Evolutionary conservation across 2,888 invertebrate species (phyloP).

Genomic region (Nomada goodeniana): DNA sequence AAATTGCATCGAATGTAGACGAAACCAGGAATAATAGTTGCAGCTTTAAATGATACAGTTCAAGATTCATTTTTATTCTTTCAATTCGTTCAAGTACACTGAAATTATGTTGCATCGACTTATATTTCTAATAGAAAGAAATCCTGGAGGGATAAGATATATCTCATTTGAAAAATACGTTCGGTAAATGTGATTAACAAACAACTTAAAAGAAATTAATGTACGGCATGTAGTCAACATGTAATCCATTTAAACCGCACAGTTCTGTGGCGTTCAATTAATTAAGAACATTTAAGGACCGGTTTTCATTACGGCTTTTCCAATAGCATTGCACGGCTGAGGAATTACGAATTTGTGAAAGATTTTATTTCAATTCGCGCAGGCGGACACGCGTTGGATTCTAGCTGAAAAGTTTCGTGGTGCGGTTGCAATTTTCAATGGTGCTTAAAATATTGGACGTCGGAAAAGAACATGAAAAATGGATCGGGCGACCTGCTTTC

Average conservation of each 20-base stretch:
- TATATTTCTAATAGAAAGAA: background rate
- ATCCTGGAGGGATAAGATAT: background rate
- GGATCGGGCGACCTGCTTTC: background rate
- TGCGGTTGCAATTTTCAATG: slow-evolving; percentile 6
- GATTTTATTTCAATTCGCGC: slow-evolving; percentile 11
- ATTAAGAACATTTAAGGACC: slow-evolving; percentile 26
- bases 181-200: no score
- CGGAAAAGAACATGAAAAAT: background rate
- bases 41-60: background rate
- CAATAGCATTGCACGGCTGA: background rate
- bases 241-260: background rate
- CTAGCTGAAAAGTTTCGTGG: background rate
- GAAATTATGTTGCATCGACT: background rate
- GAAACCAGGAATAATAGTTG: background rate
- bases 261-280: slow-evolving; percentile 12
- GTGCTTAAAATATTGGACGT: slow-evolving; percentile 11
- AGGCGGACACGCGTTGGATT: background rate
- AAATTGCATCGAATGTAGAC: no score
- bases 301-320: background rate
- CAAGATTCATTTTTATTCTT: background rate
- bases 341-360: background rate
- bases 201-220: slow-evolving; percentile 28
- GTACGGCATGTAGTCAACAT: slow-evolving; percentile 10
- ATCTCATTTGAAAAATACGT: background rate
- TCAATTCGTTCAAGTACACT: background rate